Evolutionary conservation across 2,797 vertebrate genomes (phyloP).

Genomic region (Sebastes jordani): DNA sequence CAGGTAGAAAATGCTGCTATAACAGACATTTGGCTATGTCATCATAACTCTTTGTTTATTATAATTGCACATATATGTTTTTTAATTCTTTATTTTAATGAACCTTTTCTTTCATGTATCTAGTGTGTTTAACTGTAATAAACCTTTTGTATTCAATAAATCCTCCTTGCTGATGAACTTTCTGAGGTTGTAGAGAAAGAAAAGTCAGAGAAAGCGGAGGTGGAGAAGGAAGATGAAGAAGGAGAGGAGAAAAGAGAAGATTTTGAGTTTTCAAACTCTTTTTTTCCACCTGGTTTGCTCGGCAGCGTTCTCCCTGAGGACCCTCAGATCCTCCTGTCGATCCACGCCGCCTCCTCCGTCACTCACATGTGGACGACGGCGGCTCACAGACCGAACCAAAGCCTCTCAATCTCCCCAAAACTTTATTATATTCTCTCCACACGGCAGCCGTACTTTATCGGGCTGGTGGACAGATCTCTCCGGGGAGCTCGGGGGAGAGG

Average conservation of each 20-base stretch:
- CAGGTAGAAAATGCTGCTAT: too few relatives aligned
- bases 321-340: constrained; percentile 8
- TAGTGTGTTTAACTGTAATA: neutral
- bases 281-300: constrained; percentile 42
- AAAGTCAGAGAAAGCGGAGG: neutral
- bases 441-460: neutral
- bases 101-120: neutral
- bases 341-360: constrained; percentile 23
- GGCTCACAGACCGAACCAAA: constrained; percentile 10
- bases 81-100: neutral
- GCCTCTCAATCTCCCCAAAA: constrained; percentile 18
- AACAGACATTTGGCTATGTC: too few relatives aligned
- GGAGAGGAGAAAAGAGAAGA: neutral
- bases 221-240: neutral
- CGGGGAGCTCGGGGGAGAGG: neutral
- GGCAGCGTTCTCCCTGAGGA: constrained; percentile 34
- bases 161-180: neutral
- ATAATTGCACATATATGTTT: neutral
- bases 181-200: neutral
- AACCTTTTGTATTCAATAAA: neutral
- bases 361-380: constrained; percentile 38
- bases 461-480: constrained; percentile 35
- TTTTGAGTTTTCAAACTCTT: constrained; percentile 15
- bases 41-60: neutral
- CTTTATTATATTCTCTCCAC: constrained; percentile 29